Percentiles rank a stretch among this genome's conserved stretches.
These are phyloP conservation scores for Ceratina australensis DNA, from an alignment of 1,140 invertebrate genomes.

Conservation along the genomic window DNA sequence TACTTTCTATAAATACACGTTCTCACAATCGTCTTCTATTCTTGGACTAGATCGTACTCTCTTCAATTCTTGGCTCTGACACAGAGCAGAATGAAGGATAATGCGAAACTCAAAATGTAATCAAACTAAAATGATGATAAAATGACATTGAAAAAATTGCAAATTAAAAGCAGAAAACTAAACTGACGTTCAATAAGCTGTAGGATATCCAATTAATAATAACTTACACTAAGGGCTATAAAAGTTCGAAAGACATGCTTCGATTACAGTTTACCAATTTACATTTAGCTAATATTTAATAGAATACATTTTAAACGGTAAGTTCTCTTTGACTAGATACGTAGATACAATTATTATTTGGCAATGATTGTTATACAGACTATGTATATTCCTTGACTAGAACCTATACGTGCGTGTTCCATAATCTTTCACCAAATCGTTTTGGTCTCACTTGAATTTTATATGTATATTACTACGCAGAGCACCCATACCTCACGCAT, in stretches of 20 bases:
- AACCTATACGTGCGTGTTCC: not conserved
- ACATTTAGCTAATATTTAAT: not conserved
- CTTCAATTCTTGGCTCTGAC: constrained; percentile 49
- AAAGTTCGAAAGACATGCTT: not conserved
- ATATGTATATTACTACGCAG: too few relatives aligned
- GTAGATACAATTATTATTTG: constrained; percentile 28
- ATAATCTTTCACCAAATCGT: too few relatives aligned
- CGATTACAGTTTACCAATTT: not conserved
- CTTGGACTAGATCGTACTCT: constrained; percentile 76
- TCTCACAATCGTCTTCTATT: not conserved
- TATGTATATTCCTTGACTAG: not conserved
- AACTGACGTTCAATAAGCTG: too few relatives aligned
- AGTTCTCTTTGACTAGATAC: not conserved
- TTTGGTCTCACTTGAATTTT: too few relatives aligned
- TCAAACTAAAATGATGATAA: constrained; percentile 50
- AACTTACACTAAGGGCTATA: too few relatives aligned
- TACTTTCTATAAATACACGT: not conserved
- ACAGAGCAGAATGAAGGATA: constrained; percentile 69
- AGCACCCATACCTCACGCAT: not conserved
- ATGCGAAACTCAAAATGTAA: constrained; percentile 66
- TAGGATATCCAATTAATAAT: too few relatives aligned
- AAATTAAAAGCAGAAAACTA: not conserved
- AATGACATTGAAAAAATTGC: not conserved
- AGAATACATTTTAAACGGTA: not conserved
- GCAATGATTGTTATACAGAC: not conserved